These are phyloP conservation scores for Semibalanus balanoides DNA, from an alignment of 1,140 invertebrate species.

Conservation along the genomic window DNA sequence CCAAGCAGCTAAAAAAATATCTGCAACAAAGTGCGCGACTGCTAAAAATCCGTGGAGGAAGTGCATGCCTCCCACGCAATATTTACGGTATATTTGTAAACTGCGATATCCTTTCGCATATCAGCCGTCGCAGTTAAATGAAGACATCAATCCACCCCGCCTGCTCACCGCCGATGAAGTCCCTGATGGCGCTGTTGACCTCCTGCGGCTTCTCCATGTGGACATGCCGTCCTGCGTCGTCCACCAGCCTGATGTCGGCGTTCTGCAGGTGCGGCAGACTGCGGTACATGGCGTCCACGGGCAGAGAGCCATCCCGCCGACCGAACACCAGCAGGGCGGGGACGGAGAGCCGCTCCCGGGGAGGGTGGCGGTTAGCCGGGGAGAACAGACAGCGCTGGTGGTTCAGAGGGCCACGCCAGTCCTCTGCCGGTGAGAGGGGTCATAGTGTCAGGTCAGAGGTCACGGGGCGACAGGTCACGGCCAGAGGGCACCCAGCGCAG, in stretches of 20 bases:
- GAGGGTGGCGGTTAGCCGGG: neutral
- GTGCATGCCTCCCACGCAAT: too few species aligned
- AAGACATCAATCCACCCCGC: too few species aligned
- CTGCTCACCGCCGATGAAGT: neutral
- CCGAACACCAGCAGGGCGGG: neutral
- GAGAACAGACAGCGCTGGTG: neutral
- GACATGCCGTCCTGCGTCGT: neutral
- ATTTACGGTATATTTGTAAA: too few species aligned
- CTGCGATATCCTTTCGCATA: too few species aligned
- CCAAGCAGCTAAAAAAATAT: too few species aligned
- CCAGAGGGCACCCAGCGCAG: too few species aligned
- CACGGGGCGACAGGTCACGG: too few species aligned
- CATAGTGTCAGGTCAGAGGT: too few species aligned
- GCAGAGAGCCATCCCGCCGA: neutral
- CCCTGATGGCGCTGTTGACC: neutral
- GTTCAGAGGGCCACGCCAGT: neutral
- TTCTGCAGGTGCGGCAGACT: neutral
- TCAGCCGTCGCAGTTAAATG: too few species aligned
- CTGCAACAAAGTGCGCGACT: too few species aligned
- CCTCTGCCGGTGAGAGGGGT: neutral
- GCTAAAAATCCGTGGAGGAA: too few species aligned
- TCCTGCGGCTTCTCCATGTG: neutral
- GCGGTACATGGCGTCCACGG: conserved; percentile 1
- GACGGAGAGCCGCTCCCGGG: neutral
- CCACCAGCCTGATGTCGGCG: neutral